Conservation (phyloP, 1,140 invertebrate genomes). For the Drepana arcuata region DNA sequence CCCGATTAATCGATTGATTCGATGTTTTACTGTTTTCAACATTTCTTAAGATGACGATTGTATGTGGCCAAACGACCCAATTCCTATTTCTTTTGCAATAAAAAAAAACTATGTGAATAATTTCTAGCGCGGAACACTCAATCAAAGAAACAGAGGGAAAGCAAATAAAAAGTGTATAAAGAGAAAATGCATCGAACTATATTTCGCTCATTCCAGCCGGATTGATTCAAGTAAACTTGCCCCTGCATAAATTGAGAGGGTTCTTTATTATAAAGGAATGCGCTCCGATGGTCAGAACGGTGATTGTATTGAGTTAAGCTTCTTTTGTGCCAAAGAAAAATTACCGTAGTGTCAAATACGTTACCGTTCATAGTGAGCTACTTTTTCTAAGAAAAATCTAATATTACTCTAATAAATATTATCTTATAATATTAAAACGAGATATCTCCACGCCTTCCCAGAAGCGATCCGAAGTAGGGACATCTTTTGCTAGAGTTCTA, state of each 20-base stretch:
- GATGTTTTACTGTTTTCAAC: too few species aligned
- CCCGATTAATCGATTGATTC: too few species aligned
- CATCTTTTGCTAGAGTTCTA: too few species aligned
- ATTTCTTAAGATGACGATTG: too few species aligned
- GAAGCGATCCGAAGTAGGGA: too few species aligned
- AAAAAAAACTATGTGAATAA: neutral
- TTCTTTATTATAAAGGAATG: conserved; percentile 26
- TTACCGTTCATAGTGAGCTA: conserved; percentile 10
- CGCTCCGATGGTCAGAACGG: conserved; percentile 18
- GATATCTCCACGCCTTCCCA: too few species aligned
- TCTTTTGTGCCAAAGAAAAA: conserved; percentile 29
- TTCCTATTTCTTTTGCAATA: too few species aligned
- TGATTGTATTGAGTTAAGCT: conserved; percentile 31
- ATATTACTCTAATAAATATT: too few species aligned
- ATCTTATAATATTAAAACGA: too few species aligned
- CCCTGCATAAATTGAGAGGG: conserved; percentile 32
- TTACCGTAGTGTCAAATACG: conserved; percentile 25
- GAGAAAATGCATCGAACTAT: conserved; percentile 18
- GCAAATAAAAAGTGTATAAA: conserved; percentile 6
- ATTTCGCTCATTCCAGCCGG: conserved; percentile 22
- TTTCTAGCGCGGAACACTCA: conserved; percentile 1
- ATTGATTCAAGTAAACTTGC: conserved; percentile 29
- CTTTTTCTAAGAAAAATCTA: too few species aligned
- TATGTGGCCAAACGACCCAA: neutral
- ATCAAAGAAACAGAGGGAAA: conserved; percentile 1